These are phyloP conservation scores for Philereme vetulata DNA, from an alignment of 2,888 invertebrate genomes.

Conservation along the genomic window DNA sequence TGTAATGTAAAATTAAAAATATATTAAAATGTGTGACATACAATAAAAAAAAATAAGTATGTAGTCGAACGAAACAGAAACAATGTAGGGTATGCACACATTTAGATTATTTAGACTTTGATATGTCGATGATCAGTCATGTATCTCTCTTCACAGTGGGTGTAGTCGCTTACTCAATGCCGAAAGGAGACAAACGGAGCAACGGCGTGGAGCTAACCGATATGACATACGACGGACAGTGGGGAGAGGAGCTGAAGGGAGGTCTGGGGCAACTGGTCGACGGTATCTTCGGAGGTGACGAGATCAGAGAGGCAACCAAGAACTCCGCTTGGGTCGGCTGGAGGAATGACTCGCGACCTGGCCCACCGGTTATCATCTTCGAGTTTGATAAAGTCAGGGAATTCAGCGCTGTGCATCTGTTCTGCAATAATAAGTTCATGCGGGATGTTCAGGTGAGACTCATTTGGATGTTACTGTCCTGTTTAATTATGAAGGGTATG, in stretches of 20 bases:
- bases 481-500: too few species aligned
- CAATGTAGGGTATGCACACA: too few species aligned
- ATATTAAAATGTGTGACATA: too few species aligned
- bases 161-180: constrained; percentile 93
- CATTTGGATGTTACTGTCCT: too few species aligned
- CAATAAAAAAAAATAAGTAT: too few species aligned
- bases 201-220: constrained; percentile 92
- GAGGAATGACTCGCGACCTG: constrained; percentile 89
- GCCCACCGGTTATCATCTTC: constrained; percentile 87
- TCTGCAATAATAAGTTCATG: constrained; percentile 93
- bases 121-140: background rate
- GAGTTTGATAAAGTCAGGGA: constrained; percentile 95
- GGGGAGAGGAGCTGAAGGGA: constrained; percentile 89
- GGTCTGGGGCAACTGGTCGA: constrained; percentile 94
- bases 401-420: constrained; percentile 92
- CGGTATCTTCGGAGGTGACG: constrained; percentile 90
- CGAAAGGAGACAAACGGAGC: constrained; percentile 92
- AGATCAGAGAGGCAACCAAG: constrained; percentile 84
- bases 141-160: constrained; percentile 85
- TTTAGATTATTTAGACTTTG: background rate
- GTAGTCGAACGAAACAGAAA: too few species aligned
- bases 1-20: too few species aligned
- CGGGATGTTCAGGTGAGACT: constrained; percentile 90
- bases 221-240: constrained; percentile 92
- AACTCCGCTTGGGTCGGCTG: constrained; percentile 94